Conservation (phyloP, 2,888 invertebrate species). For the Megaustenia siamemsis region DNA sequence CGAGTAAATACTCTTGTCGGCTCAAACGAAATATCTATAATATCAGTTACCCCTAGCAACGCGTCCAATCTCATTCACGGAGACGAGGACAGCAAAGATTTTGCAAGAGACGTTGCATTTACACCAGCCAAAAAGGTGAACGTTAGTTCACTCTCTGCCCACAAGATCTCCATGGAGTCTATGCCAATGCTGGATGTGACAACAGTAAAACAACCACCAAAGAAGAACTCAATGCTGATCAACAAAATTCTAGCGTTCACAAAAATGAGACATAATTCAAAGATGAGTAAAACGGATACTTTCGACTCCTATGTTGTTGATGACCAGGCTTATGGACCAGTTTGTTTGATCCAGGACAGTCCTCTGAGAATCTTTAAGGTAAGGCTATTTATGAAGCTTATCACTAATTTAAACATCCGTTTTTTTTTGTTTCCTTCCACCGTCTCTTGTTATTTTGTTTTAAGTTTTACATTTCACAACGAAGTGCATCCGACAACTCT, state of each 20-base stretch:
- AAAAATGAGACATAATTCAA: background rate
- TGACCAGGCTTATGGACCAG: background rate
- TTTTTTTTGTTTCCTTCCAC: no score
- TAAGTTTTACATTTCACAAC: no score
- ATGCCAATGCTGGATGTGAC: background rate
- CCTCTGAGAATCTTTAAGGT: conserved; percentile 24
- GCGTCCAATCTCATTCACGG: background rate
- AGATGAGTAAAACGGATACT: conserved; percentile 2
- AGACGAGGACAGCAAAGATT: background rate
- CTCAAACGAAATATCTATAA: background rate
- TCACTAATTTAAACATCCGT: no score
- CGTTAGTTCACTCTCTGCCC: no score
- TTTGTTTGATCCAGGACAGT: conserved; percentile 23
- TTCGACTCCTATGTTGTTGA: conserved; percentile 16
- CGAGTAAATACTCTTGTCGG: background rate
- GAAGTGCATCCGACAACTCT: no score
- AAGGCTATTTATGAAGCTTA: background rate
- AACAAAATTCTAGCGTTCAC: conserved; percentile 11
- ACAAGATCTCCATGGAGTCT: background rate
- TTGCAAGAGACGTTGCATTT: background rate
- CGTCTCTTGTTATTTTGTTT: no score
- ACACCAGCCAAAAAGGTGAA: background rate
- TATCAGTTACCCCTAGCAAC: background rate
- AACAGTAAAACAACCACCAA: background rate
- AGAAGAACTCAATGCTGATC: background rate